Base-by-base conservation (phyloP, 2,888 invertebrate genomes). In the Melanargia galathea region DNA sequence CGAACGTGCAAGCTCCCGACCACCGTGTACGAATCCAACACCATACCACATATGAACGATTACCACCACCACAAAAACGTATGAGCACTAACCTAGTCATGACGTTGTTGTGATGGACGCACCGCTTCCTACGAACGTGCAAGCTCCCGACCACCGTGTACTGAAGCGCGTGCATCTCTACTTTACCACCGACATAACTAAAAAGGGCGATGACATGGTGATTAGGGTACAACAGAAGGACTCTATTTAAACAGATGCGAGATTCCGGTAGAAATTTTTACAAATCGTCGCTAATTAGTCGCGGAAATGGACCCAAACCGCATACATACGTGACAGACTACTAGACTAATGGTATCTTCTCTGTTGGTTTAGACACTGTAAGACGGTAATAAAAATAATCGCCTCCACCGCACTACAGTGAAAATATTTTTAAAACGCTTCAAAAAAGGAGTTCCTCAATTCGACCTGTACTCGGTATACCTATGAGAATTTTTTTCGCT, bases 141-240 rank as follows among this genome's bases (percentile, higher is more conserved):
- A 90, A 74, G 80, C 83, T 90, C 63, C 84, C 86, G 68, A 87
- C 83, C 74, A 91, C 88, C 70, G 78, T 76, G 86, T 86, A 92
- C 77, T 92, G 90, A 73, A 87, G 81, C 65, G 90, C 83, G 75
- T 90, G 90, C 77, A 71, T 86, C 77, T 92, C 91, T 85, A 91
- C 84, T 73, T 77, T 87, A 82, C 80, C 87, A 78, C 85, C 90
- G 71, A 87, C 78, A 79, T 86, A 89, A 79, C 92, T 92, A 92
- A 81, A 90, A 80, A 75, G 70, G n/a, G 71, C 75, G 71, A 70
- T 72, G 65, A 67, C 60, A 56, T 66, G 26, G 33, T 55, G 51
- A 46, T 63, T 60, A 66, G 20, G 16, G 33, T 18, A 20, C 11
- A 16, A 33, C 2, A 18, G 51, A 6, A 35, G 8, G 16, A 2